phyloP scores from a whole-genome alignment of 2,113 vertebrate genomes.

The Actenoides hombroni region DNA sequence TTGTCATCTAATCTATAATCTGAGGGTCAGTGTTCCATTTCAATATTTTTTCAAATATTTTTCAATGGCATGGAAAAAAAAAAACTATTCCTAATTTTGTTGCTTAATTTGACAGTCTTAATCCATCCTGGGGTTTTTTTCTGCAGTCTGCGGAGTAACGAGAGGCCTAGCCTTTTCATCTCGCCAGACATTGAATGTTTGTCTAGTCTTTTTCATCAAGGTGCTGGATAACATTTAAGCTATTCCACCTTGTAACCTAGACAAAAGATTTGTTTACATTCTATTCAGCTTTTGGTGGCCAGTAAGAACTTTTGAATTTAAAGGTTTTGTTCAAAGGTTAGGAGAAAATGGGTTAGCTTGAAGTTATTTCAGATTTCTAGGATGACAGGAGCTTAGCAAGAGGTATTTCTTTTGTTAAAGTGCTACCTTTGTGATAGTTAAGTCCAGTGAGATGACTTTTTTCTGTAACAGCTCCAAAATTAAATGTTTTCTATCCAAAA shows the following conservation, averaged over 20 bases:
- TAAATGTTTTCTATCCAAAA: not conserved
- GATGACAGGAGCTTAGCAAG: accelerated
- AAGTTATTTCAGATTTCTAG: not conserved
- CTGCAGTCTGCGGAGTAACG: not conserved
- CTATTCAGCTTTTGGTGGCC: not conserved
- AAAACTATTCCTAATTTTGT: not conserved
- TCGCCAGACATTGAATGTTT: not conserved
- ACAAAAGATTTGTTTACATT: not conserved
- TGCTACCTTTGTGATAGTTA: not conserved
- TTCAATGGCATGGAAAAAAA: not conserved
- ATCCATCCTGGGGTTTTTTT: not conserved
- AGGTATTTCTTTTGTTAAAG: not conserved
- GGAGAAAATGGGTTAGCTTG: not conserved
- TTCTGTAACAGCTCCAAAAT: not conserved
- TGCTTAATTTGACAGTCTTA: not conserved
- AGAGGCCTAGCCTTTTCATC: not conserved
- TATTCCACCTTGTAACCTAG: not conserved
- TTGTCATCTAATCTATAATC: not conserved
- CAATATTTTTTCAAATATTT: not conserved
- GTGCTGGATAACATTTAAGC: not conserved
- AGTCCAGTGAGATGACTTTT: not conserved
- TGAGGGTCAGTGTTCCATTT: not conserved
- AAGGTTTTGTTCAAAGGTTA: not conserved
- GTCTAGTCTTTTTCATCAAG: not conserved
- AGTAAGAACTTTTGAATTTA: not conserved